Base-by-base conservation (phyloP, 2,888 invertebrate genomes). In the Cyclophora punctaria region DNA sequence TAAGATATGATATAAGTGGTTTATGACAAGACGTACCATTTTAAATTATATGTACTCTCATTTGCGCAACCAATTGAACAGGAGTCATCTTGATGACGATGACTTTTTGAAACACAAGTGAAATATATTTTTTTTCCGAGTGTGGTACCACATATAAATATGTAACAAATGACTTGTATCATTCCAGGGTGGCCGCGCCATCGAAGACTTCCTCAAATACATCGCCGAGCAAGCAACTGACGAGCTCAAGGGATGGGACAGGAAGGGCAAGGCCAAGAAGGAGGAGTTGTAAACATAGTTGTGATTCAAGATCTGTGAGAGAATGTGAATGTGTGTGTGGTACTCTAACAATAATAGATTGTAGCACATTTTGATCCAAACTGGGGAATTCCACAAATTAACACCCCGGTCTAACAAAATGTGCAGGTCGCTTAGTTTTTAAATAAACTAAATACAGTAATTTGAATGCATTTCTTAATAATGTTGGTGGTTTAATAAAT, bases 121-220 rank as follows among this genome's bases (percentile, higher is more conserved):
- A 20, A 20, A 20, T 20, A 20, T 20, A 20, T 1, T 1, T 20
- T 2, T 20, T 20, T 20, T 20, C 20, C 20, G 20, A 20, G 2
- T 20, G 20, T 20, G 20, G 20, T 20, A 20, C 20, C 2, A 20
- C 20, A 20, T 20, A 20, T 20, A 20, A 20, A 20, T 20, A 20
- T n/a, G n/a, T n/a, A n/a, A n/a, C n/a, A 20, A 1, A 20, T 20
- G 20, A 20, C 20, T 37, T 37, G 5, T 37, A 37, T 48, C 49
- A 5, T 89, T 88, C n/a, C 86, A 95, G 91, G 97, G 97, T 67
- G 99, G 98, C 3, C 94, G 99, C 53, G 95, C 96, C 64, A 84
- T 96, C 4, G 94, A 98, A 57, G 99, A 99, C 79, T 98, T 99
- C 82, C 69, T 99, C 61, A 96, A 96, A 75, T 99, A 96, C 87